phyloP scores from a whole-genome alignment of 2,888 invertebrate species.

The Scaeva pyrastri region DNA sequence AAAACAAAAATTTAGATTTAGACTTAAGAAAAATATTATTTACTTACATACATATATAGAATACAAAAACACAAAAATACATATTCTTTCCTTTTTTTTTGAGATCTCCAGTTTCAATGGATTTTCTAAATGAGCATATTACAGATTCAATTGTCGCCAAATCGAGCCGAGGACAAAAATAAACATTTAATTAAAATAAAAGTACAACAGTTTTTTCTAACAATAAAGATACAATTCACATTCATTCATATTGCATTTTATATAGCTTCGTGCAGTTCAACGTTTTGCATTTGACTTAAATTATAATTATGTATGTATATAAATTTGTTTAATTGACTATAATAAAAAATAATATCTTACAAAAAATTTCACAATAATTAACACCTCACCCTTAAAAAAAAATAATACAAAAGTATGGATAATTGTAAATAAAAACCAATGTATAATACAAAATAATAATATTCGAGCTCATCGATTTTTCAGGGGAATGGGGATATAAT shows the following conservation, averaged over 20 bases:
- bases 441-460: slow-evolving; percentile 38
- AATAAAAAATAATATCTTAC: slow-evolving; percentile 64
- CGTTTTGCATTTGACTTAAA: slow-evolving; percentile 47
- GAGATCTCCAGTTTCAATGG: slow-evolving; percentile 57
- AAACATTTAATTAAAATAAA: slow-evolving; percentile 4
- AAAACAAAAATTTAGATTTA: slow-evolving; percentile 41
- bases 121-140: slow-evolving; percentile 52
- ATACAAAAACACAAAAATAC: slow-evolving; percentile 45
- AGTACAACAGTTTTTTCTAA: slow-evolving; percentile 30
- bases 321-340: slow-evolving; percentile 58
- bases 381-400: slow-evolving; percentile 56
- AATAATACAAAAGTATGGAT: slow-evolving; percentile 27
- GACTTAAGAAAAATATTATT: slow-evolving; percentile 9
- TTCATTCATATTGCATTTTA: slow-evolving; percentile 52
- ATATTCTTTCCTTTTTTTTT: slow-evolving; percentile 32
- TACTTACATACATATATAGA: slow-evolving; percentile 3
- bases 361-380: slow-evolving; percentile 51
- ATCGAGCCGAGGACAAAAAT: slow-evolving; percentile 39
- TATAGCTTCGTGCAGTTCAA: slow-evolving; percentile 50
- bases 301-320: slow-evolving; percentile 11
- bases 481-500: slow-evolving; percentile 38
- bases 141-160: slow-evolving; percentile 25
- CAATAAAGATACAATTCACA: slow-evolving; percentile 41
- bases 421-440: slow-evolving; percentile 30
- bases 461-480: slow-evolving; percentile 62